Conservation (phyloP, 2,888 invertebrate species). For the Gari tellinella region DNA sequence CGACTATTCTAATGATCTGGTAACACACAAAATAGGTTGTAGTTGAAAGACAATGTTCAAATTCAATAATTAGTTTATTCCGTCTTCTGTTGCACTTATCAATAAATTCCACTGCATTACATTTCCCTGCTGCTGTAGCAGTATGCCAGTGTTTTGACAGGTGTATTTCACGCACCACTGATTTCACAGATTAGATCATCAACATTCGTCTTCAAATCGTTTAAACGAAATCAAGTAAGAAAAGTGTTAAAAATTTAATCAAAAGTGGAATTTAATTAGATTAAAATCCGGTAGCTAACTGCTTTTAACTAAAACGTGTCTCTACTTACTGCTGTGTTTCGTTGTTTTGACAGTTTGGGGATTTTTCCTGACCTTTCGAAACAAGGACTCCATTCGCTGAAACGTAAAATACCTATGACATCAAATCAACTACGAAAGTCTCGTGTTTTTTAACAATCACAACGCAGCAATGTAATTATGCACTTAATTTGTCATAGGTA, state of each 20-base stretch:
- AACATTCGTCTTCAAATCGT: too few species aligned
- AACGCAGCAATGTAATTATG: neutral
- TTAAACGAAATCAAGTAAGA: too few species aligned
- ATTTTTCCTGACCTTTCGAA: slow-evolving; percentile 56
- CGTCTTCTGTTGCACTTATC: too few species aligned
- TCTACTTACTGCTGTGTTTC: slow-evolving; percentile 59
- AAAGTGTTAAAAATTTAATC: too few species aligned
- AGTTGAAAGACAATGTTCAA: too few species aligned
- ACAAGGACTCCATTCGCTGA: slow-evolving; percentile 46
- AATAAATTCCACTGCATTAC: too few species aligned
- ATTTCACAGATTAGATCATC: too few species aligned
- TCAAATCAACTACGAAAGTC: neutral
- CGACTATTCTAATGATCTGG: too few species aligned
- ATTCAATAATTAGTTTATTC: too few species aligned
- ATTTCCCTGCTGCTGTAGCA: neutral
- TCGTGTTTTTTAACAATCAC: neutral
- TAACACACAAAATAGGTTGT: too few species aligned
- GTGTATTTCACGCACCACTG: neutral
- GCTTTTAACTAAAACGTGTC: too few species aligned
- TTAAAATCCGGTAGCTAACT: neutral
- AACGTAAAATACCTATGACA: neutral
- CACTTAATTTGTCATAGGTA: slow-evolving; percentile 1
- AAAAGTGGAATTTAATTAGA: neutral
- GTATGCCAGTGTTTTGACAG: neutral
- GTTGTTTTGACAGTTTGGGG: slow-evolving; percentile 43